Base-by-base conservation (phyloP, 2,888 invertebrate genomes). In the Epinotia brunnichana region DNA sequence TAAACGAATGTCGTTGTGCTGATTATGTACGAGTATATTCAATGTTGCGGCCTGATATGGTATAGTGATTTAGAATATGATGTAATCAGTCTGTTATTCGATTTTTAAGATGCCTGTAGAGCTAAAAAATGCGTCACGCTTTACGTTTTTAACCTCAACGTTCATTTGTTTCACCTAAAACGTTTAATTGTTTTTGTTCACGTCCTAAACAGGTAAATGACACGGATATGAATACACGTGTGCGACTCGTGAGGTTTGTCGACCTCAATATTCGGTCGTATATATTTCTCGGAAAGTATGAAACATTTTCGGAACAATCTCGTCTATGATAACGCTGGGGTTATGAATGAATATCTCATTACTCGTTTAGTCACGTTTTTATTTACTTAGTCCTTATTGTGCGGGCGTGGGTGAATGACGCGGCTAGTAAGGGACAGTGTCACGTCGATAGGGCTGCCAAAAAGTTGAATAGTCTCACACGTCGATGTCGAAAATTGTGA, bases 1-100 rank as follows among this genome's bases (percentile, higher is more conserved):
- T 51, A 56, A 63, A 63, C 51, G 62, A 69, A 69, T 73, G 69
- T 69, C 73, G 69, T 69, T 63, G 63, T 69, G 57, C 57, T 63
- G 73, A 69, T 73, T 73, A 68, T 35, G 35, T 9, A n/a, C n/a
- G n/a, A n/a, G n/a, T n/a, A 35, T 57, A 41, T 63, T 51, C 57
- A 69, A 63, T 69, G 56, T 63, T 59, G 63, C n/a, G 29, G 71
- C 63, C 41, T 24, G 24, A 53, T 69, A 72, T 68, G 62, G 56
- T 39, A 63, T 57, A 63, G 57, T 41, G 68, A 63, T 69, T 69
- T 63, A 41, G 57, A 63, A 44, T 39, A 57, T 62, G 68, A 63
- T 73, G 68, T 68, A 56, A 63, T 68, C 68, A 63, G 63, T 56
- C 24, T 61, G 68, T 68, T 68, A 57, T 62, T 68, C 35, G n/a